Conservation (phyloP, 2,797 vertebrate genomes). For the Anolis apletophallus region DNA sequence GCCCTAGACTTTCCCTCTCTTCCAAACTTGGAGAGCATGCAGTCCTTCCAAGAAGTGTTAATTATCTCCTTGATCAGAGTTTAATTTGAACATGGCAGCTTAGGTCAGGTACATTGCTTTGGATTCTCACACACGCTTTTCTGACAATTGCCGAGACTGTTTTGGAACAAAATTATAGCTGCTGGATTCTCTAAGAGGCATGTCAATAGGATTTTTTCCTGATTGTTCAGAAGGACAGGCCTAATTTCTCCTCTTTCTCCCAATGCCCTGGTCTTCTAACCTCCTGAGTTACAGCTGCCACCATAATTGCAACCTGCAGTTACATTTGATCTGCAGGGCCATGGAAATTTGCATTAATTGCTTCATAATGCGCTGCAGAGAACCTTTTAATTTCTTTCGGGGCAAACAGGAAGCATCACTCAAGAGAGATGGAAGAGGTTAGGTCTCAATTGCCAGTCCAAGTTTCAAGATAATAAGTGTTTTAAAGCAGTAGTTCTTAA, state of each 20-base stretch:
- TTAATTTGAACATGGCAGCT: not conserved
- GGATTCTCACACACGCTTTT: not conserved
- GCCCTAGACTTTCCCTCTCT: too few relatives aligned
- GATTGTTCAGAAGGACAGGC: slow-evolving; percentile 21
- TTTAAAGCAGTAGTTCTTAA: not conserved
- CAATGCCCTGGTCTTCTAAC: slow-evolving; percentile 1
- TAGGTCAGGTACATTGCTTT: not conserved
- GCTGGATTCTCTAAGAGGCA: not conserved
- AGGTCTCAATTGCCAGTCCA: not conserved
- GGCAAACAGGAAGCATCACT: not conserved
- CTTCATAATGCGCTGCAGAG: not conserved
- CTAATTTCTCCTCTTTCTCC: not conserved
- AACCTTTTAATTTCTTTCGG: not conserved
- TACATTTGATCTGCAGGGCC: not conserved
- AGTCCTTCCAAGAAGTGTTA: not conserved
- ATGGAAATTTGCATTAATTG: accelerated
- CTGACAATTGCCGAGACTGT: not conserved
- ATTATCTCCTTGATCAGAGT: not conserved
- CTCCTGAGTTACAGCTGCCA: not conserved
- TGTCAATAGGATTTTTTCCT: not conserved
- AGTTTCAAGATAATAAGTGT: not conserved
- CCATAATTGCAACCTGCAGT: slow-evolving; percentile 19
- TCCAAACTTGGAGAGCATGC: too few relatives aligned
- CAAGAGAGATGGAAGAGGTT: not conserved
- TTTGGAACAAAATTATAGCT: not conserved